A percentile compares a stretch with the other conserved stretches of the same genome.
These are phyloP conservation scores for Pipistrellus kuhlii DNA, from an alignment of 2,797 vertebrate genomes.

Conservation along the genomic window DNA sequence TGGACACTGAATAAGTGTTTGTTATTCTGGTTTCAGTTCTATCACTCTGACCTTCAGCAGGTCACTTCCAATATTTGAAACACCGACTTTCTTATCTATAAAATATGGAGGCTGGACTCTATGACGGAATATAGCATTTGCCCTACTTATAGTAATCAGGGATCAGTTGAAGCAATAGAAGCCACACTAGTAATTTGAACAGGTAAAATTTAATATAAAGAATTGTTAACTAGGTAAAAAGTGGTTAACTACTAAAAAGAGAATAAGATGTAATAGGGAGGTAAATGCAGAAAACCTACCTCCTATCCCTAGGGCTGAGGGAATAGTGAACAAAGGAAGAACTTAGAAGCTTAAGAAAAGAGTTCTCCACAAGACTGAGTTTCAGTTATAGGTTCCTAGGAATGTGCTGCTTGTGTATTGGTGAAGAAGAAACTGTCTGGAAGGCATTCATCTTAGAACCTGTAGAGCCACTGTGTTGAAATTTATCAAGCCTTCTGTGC, in stretches of 20 bases:
- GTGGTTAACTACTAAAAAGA: conserved; percentile 31
- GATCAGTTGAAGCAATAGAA: not conserved
- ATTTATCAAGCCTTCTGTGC: not conserved
- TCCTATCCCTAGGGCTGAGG: not conserved
- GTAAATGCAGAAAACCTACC: not conserved
- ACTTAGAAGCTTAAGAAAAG: not conserved
- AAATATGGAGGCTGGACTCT: conserved; percentile 32
- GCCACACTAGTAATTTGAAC: conserved; percentile 38
- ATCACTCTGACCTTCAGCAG: not conserved
- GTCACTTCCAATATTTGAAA: conserved; percentile 39
- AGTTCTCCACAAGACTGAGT: not conserved
- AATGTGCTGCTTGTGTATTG: not conserved
- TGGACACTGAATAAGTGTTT: not conserved
- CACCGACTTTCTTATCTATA: conserved; percentile 26
- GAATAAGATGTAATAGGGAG: not conserved
- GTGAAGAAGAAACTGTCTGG: conserved; percentile 12
- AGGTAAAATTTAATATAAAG: conserved; percentile 43
- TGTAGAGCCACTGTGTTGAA: not conserved
- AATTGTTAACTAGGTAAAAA: conserved; percentile 58
- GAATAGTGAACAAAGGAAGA: not conserved
- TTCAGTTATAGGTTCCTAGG: not conserved
- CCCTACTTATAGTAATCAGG: not conserved
- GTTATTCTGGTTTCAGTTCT: not conserved
- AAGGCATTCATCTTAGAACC: not conserved
- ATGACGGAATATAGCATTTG: not conserved